Base-by-base conservation (phyloP, 1,140 invertebrate species). In the Elysia chlorotica region DNA sequence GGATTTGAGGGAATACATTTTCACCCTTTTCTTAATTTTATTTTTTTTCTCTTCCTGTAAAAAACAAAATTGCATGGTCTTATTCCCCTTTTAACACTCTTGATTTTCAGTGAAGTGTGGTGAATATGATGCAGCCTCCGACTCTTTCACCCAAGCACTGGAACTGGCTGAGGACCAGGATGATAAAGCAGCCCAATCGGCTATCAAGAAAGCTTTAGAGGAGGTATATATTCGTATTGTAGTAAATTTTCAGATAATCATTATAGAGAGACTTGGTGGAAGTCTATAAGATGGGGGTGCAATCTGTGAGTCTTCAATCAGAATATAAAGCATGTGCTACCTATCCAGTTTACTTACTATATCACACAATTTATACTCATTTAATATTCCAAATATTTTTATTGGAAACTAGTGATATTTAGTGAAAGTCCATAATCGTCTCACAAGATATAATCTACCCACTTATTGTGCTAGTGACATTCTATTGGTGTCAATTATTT, bases 161-260 rank as follows among this genome's bases (percentile, higher is more conserved):
- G 81, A 85, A 56, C 70, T 87, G 53, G 84, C 86, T 10, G 75
- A 81, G 38, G 67, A 77, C 62, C 82, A 83, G 73, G 76, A 79
- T 31, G 85, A 86, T 71, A 72, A 68, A 36, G 75, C 79, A 59
- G 84, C 84, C 33, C 79, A 84, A 62, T 54, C 67, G 35, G 85
- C 85, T 25, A 85, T 86, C 59, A 80, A 79, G 38, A 83, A 80
- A 73, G 85, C 85, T 4, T 57, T 85, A 38, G 82, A 86, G 23
- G 85, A 86, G 37, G 79, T 86, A 48, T 14, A 48, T 48, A n/a
- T 48, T 48, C 41, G 10, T 48, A n/a, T 14, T 48, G 10, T 48
- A 48, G 41, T 48, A n/a, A n/a, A n/a, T n/a, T n/a, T n/a, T 48
- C 41, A 14, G 41, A 48, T 48, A n/a, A 10, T 48, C 41, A 48